Conservation (phyloP, 2,113 vertebrate species). For the Poicephalus meyeri region DNA sequence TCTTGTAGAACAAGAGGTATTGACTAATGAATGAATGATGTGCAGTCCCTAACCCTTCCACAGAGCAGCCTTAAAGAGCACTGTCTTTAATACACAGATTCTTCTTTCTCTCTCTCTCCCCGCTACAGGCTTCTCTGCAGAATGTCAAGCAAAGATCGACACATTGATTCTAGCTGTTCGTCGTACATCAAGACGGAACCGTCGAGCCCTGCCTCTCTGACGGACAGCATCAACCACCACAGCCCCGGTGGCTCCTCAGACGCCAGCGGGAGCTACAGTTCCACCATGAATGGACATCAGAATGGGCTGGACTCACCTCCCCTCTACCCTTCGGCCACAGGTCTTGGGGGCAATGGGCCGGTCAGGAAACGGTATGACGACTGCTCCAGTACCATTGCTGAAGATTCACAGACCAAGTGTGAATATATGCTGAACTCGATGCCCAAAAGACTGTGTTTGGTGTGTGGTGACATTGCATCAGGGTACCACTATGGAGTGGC, state of each 20-base stretch:
- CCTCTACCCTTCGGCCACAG: conserved; percentile 89
- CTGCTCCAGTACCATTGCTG: conserved; percentile 96
- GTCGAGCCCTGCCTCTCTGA: conserved; percentile 98
- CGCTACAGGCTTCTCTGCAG: conserved; percentile 98
- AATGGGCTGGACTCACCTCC: conserved; percentile 98
- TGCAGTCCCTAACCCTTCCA: conserved; percentile 66
- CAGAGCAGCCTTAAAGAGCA: conserved; percentile 59
- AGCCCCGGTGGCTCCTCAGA: conserved; percentile 98
- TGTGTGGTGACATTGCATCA: conserved; percentile 98
- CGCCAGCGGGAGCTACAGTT: conserved; percentile 99
- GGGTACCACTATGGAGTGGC: conserved; percentile 99
- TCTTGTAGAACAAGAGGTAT: conserved; percentile 96
- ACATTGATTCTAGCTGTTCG: conserved; percentile 99
- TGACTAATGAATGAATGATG: conserved; percentile 92
- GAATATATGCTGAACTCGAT: conserved; percentile 99
- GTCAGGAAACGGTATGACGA: conserved; percentile 96
- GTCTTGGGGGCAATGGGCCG: conserved; percentile 87
- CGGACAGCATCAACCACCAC: conserved; percentile 99
- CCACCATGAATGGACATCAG: conserved; percentile 99
- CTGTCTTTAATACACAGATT: conserved; percentile 68
- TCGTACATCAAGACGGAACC: conserved; percentile 99
- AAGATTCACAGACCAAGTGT: conserved; percentile 99
- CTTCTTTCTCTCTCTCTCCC: conserved; percentile 50
- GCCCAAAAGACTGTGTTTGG: conserved; percentile 99
- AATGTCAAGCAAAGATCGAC: conserved; percentile 99